Conservation (phyloP, 1,140 invertebrate genomes). For the Bombus confusus region DNA sequence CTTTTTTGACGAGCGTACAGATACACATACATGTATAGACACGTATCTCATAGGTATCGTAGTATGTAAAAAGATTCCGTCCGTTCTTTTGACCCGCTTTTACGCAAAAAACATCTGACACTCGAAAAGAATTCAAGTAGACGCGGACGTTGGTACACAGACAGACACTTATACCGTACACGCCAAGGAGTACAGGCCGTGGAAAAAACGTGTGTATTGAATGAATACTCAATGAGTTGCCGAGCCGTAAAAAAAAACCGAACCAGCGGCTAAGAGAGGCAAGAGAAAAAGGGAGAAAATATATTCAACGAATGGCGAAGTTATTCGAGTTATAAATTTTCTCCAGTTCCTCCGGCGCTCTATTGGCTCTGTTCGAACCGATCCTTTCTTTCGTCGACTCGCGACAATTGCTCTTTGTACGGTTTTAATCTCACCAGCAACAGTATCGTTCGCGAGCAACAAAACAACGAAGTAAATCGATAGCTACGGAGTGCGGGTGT, state of each 20-base stretch:
- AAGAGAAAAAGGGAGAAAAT: background rate
- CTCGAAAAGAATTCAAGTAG: constrained; percentile 36
- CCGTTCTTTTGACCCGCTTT: constrained; percentile 8
- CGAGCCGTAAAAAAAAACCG: constrained; percentile 4
- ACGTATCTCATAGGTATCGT: background rate
- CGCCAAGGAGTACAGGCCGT: background rate
- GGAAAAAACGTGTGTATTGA: constrained; percentile 28
- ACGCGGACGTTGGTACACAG: constrained; percentile 41
- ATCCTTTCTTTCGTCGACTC: background rate
- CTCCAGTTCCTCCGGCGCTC: background rate
- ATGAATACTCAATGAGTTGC: constrained; percentile 32
- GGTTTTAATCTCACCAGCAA: constrained; percentile 21
- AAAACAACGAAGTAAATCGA: background rate
- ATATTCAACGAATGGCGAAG: constrained; percentile 32
- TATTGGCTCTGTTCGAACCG: background rate
- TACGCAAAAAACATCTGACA: constrained; percentile 21
- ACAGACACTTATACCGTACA: background rate
- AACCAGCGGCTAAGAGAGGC: background rate
- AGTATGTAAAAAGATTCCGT: background rate
- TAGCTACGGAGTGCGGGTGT: background rate
- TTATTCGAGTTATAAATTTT: constrained; percentile 27
- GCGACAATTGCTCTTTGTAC: background rate
- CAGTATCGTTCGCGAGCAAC: background rate
- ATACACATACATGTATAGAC: background rate
- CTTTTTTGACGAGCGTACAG: background rate